Conservation (phyloP, 2,113 vertebrate species). For the Uropsilus gracilis region DNA sequence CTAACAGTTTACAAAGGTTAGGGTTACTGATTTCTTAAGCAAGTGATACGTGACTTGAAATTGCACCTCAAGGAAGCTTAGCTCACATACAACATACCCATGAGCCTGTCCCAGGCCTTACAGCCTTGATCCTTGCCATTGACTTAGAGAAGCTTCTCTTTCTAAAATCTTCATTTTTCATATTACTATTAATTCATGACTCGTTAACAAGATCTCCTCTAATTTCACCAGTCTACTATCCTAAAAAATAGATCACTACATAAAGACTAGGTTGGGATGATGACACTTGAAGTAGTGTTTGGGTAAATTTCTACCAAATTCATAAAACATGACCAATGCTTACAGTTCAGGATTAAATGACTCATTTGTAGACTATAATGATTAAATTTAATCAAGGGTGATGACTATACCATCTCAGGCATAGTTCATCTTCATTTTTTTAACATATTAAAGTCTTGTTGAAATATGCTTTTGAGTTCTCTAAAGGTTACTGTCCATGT, state of each 20-base stretch:
- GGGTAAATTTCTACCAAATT: slow-evolving; percentile 31
- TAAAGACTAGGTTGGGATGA: not conserved
- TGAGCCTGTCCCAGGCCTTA: not conserved
- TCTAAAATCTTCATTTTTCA: not conserved
- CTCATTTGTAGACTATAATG: slow-evolving; percentile 40
- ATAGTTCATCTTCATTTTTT: slow-evolving; percentile 20
- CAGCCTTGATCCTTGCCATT: not conserved
- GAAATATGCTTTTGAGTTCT: not conserved
- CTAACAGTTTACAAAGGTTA: not conserved
- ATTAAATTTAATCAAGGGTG: slow-evolving; percentile 60
- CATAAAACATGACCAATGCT: not conserved
- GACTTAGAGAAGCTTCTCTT: not conserved
- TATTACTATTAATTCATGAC: not conserved
- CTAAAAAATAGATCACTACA: not conserved
- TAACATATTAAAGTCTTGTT: slow-evolving; percentile 52
- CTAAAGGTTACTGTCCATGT: not conserved
- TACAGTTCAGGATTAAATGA: slow-evolving; percentile 40
- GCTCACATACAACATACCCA: not conserved
- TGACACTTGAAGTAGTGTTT: not conserved
- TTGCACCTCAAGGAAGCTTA: not conserved
- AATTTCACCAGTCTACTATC: not conserved
- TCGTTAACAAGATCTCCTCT: not conserved
- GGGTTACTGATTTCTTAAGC: not conserved
- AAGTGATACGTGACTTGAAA: not conserved
- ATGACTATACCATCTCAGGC: slow-evolving; percentile 54